Conservation (phyloP, 2,888 invertebrate genomes). For the Parasteatoda lunata region DNA sequence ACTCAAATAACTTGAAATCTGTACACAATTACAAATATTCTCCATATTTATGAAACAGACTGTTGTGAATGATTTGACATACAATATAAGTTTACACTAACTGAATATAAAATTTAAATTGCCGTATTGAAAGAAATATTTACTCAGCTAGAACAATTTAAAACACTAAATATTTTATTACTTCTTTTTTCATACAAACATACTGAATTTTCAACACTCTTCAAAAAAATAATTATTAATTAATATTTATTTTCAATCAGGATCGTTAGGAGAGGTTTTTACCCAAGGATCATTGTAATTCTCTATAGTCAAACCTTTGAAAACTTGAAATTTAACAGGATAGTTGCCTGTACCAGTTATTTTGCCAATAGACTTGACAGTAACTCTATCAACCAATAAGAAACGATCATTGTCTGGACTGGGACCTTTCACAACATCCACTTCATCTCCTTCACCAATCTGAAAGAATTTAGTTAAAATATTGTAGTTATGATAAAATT, state of each 20-base stretch:
- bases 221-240: neutral
- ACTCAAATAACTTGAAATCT: too few relatives aligned
- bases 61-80: too few relatives aligned
- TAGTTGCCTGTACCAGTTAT: conserved; percentile 78
- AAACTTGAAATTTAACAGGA: conserved; percentile 80
- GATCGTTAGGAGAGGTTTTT: neutral
- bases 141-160: neutral
- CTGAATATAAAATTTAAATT: too few relatives aligned
- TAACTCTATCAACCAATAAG: conserved; percentile 82
- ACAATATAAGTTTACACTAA: too few relatives aligned
- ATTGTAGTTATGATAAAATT: too few relatives aligned
- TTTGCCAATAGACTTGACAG: conserved; percentile 76
- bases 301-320: conserved; percentile 83
- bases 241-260: neutral
- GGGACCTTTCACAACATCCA: conserved; percentile 83
- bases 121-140: too few relatives aligned
- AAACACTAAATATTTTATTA: conserved; percentile 8
- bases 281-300: conserved; percentile 80
- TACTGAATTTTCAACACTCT: too few relatives aligned
- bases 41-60: too few relatives aligned
- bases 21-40: too few relatives aligned
- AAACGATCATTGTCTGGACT: conserved; percentile 82
- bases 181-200: neutral
- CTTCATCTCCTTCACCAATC: conserved; percentile 83
- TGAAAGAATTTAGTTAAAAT: conserved; percentile 74